Evolutionary conservation across 2,888 invertebrate genomes (phyloP), one percentile per base, ranked within the genome.

Genomic region (Synanthedon formicaeformis): DNA sequence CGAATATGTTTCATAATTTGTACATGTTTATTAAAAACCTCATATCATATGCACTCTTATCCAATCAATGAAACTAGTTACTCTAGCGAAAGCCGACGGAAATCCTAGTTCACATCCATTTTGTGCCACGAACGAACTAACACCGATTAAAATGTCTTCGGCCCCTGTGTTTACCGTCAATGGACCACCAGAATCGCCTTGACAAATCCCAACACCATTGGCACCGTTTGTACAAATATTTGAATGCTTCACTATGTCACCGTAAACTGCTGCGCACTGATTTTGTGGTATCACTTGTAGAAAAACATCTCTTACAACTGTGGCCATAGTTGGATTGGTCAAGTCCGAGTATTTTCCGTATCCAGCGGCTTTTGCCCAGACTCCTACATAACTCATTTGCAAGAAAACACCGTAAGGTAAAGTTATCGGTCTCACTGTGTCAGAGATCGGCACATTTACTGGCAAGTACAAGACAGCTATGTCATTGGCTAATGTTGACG

Each of bases 111-210:
- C 73, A 57, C 82, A 83, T 18, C 82, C 82, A 48, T 67, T 69
- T 4, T 54, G 55, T 1, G 82, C 81, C 5, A 81, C 81, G 58
- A 81, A 83, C 2, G 81, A 82, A 60, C 82, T 83, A 27, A 83
- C 76, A 10, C 82, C 82, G 16, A 82, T 69, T 50, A 81, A 56
- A 50, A 80, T 58, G 53, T 71, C 68, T 54, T 66, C 53, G 13
- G 75, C 77, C 11, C 16, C 40, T 51, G 63, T 60, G 50, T 63
- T 68, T 41, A 75, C 57, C 3, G 75, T 73, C 51, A 81, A 57
- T 5, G 81, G 81, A 5, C 82, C 81, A 1, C 81, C 82, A 0
- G 81, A 82, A 56, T 82, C 82, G 2, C 82, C 82, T 54, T 71
- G 74, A 58, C 83, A 83, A 54, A 81, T 81, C 2, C 82, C 82